Conservation (phyloP, 2,113 vertebrate genomes). For the Proterorhinus semilunaris region DNA sequence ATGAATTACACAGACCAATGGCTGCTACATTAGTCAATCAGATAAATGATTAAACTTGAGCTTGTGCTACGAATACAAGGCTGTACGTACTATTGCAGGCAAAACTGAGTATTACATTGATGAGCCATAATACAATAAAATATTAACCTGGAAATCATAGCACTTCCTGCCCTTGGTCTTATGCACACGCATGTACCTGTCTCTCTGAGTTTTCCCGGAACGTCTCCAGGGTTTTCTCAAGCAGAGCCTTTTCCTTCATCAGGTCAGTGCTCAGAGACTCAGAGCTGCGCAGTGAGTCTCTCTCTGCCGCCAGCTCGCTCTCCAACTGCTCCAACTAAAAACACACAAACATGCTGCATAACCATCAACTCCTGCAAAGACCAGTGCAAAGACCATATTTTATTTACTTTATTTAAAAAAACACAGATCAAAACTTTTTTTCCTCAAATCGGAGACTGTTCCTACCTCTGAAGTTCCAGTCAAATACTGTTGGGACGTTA, state of each 20-base stretch:
- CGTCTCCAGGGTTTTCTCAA: constrained; percentile 92
- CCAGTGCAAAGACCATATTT: background rate
- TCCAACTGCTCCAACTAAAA: constrained; percentile 87
- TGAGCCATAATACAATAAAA: no score
- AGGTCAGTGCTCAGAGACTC: constrained; percentile 90
- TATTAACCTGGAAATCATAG: no score
- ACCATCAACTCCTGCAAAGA: background rate
- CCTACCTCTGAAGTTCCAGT: background rate
- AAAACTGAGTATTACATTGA: no score
- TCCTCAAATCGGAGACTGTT: constrained; percentile 2
- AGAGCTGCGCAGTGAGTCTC: constrained; percentile 84
- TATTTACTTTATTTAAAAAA: constrained; percentile 6
- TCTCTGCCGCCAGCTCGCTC: constrained; percentile 83
- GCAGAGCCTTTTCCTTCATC: constrained; percentile 94
- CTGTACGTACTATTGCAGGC: background rate
- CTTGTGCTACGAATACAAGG: background rate
- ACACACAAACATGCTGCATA: background rate
- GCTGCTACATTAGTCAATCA: no score
- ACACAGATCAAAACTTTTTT: constrained; percentile 6
- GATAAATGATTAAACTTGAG: background rate
- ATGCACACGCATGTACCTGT: constrained; percentile 77
- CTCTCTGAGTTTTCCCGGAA: constrained; percentile 92
- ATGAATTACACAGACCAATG: constrained; percentile 22
- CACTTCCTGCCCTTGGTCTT: background rate
- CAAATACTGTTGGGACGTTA: background rate